phyloP scores from a whole-genome alignment of 2,888 invertebrate genomes.

The Epinotia ramella region DNA sequence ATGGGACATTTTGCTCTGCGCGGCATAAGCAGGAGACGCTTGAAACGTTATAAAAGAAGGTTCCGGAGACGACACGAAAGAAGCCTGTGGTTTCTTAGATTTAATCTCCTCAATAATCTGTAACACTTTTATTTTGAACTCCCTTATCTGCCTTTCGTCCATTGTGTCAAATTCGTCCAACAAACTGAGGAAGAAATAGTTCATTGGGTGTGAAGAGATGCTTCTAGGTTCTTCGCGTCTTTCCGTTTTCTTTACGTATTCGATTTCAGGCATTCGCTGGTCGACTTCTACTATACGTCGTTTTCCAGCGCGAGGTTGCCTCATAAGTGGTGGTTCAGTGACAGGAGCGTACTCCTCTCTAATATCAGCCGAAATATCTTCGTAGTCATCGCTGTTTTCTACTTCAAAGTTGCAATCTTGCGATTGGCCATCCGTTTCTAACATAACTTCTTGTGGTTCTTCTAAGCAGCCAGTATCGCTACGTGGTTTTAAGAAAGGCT shows the following conservation, averaged over 20 bases:
- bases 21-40: background rate
- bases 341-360: background rate
- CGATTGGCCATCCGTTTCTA: background rate
- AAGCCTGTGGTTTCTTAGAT: background rate
- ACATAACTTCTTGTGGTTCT: background rate
- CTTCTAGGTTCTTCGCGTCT: background rate
- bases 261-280: background rate
- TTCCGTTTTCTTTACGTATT: background rate
- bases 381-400: constrained; percentile 2
- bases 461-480: background rate
- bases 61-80: background rate
- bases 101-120: constrained; percentile 8
- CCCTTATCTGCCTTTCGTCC: background rate
- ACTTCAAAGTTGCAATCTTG: constrained; percentile 4
- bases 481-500: background rate
- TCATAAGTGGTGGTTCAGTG: background rate
- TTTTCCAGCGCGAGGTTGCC: background rate
- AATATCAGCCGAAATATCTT: background rate
- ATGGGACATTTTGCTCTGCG: background rate
- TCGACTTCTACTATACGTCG: background rate
- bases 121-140: constrained; percentile 15
- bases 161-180: constrained; percentile 12
- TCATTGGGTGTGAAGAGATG: background rate
- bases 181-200: constrained; percentile 5
- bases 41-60: background rate